These are phyloP conservation scores for Asarcornis scutulata DNA, from an alignment of 2,113 vertebrate genomes.

Conservation along the genomic window DNA sequence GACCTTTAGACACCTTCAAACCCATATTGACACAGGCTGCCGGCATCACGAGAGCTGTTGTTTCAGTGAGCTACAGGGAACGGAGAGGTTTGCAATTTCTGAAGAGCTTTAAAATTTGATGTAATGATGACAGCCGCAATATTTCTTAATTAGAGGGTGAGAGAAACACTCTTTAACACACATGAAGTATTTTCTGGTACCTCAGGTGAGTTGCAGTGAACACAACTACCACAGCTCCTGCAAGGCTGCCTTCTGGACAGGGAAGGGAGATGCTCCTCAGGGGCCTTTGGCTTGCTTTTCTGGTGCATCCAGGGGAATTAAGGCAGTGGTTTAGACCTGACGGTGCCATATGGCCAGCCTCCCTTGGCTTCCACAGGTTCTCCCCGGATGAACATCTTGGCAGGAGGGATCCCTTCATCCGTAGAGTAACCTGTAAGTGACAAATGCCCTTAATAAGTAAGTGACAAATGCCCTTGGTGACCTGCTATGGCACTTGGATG, in stretches of 20 bases:
- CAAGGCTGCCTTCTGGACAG: background rate
- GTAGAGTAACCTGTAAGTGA: background rate
- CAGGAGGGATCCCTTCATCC: background rate
- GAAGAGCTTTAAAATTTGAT: conserved; percentile 8
- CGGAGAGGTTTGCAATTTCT: background rate
- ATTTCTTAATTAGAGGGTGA: background rate
- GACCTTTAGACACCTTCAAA: conserved; percentile 56
- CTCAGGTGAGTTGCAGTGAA: background rate
- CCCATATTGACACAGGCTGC: conserved; percentile 54
- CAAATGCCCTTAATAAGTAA: background rate
- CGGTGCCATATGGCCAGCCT: background rate
- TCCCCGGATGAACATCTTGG: conserved; percentile 20
- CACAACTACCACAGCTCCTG: background rate
- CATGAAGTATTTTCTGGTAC: background rate
- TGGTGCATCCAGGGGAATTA: background rate
- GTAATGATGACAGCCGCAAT: background rate
- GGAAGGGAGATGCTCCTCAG: background rate
- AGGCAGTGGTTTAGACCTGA: background rate
- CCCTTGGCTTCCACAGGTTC: background rate
- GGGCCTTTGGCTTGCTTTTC: background rate
- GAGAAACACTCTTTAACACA: background rate
- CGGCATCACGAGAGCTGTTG: conserved; percentile 35
- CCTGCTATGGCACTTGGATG: too few relatives aligned
- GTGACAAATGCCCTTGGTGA: too few relatives aligned
- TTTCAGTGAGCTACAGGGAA: background rate